Conservation (phyloP, 2,113 vertebrate genomes). For the Lasiurus borealis region DNA sequence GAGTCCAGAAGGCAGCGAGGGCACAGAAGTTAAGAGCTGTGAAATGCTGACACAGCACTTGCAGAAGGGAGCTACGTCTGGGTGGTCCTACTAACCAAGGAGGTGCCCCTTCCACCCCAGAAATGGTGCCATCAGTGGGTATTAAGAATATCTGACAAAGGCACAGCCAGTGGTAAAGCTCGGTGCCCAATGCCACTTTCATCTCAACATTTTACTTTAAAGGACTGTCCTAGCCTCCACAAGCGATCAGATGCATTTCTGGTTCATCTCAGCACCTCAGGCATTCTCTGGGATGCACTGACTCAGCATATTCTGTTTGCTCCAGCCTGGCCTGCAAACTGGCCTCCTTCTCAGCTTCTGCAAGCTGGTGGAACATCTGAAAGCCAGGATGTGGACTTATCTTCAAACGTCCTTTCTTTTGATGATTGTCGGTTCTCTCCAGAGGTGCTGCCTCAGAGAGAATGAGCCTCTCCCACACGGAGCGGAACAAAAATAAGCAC, state of each 20-base stretch:
- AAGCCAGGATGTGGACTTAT: constrained; percentile 71
- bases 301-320: constrained; percentile 73
- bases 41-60: neutral
- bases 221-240: neutral
- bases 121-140: neutral
- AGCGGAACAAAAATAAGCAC: constrained; percentile 47
- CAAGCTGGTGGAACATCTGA: constrained; percentile 75
- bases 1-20: neutral
- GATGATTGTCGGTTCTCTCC: constrained; percentile 73
- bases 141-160: neutral
- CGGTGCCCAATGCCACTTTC: constrained; percentile 1
- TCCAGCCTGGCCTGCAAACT: constrained; percentile 65
- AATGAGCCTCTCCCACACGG: constrained; percentile 52
- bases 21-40: neutral
- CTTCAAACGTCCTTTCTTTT: constrained; percentile 80
- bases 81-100: too few relatives aligned
- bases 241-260: constrained; percentile 62
- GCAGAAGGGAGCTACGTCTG: neutral
- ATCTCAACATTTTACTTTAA: neutral
- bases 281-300: constrained; percentile 71
- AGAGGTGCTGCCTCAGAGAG: constrained; percentile 72
- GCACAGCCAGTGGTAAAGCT: neutral
- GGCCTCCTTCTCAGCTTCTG: constrained; percentile 68
- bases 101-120: neutral
- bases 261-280: constrained; percentile 66